phyloP scores from a whole-genome alignment of 2,113 vertebrate species.

The Setophaga petechia region DNA sequence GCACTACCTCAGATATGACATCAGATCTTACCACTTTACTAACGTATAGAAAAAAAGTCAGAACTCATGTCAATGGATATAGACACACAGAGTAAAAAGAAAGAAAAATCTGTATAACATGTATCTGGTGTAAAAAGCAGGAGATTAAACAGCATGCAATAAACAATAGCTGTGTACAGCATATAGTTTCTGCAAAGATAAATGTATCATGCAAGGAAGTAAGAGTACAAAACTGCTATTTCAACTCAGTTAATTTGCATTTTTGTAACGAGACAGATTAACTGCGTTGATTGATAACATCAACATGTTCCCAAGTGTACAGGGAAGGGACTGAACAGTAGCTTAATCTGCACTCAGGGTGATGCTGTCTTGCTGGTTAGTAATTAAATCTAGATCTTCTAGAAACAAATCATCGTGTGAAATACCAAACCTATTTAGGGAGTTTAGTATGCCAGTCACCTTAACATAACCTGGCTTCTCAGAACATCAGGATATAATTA shows the following conservation, averaged over 20 bases:
- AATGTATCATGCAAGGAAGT: not conserved
- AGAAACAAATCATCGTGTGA: not conserved
- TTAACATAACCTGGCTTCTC: not conserved
- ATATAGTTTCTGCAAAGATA: not conserved
- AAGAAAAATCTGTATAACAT: not conserved
- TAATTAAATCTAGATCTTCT: not conserved
- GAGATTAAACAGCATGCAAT: not conserved
- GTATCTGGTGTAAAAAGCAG: not conserved
- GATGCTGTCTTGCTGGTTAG: not conserved
- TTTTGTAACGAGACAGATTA: not conserved
- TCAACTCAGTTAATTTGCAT: not conserved
- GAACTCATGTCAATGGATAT: not conserved
- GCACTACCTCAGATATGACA: not conserved
- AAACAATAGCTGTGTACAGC: not conserved
- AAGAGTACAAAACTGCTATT: not conserved
- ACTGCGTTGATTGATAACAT: conserved; percentile 13
- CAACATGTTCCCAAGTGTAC: not conserved
- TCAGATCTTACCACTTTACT: not conserved
- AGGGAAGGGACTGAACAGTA: not conserved
- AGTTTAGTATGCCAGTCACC: not conserved
- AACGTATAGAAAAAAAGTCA: not conserved
- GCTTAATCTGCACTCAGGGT: not conserved
- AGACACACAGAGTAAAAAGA: not conserved
- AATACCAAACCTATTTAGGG: not conserved
- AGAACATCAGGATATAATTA: not conserved